These are phyloP conservation scores for Gonioctena quinquepunctata DNA, from an alignment of 1,140 invertebrate species.

Conservation along the genomic window DNA sequence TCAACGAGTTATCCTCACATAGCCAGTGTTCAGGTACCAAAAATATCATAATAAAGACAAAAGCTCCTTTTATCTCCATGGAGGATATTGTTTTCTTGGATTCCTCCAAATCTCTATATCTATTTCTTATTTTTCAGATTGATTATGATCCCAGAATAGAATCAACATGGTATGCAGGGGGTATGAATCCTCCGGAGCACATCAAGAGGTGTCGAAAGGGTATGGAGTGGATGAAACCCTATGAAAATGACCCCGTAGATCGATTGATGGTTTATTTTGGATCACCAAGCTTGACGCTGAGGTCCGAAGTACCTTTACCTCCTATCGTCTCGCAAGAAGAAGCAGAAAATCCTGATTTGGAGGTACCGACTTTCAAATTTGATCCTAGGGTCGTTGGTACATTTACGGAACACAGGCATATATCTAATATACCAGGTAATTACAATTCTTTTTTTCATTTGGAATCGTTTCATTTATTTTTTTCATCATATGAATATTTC, in stretches of 20 bases:
- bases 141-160: conserved; percentile 76
- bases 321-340: conserved; percentile 64
- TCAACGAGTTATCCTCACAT: conserved; percentile 64
- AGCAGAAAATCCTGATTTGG: conserved; percentile 60
- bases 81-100: too few relatives aligned
- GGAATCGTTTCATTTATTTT: too few relatives aligned
- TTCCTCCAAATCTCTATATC: too few relatives aligned
- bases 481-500: too few relatives aligned
- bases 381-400: conserved; percentile 65
- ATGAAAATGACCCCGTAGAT: conserved; percentile 62
- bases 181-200: conserved; percentile 62
- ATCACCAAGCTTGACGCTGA: conserved; percentile 66
- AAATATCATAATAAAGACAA: too few relatives aligned
- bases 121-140: conserved; percentile 60
- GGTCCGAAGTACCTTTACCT: conserved; percentile 62
- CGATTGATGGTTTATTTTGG: conserved; percentile 69
- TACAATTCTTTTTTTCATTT: too few relatives aligned
- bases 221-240: conserved; percentile 51
- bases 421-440: conserved; percentile 74
- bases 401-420: conserved; percentile 60
- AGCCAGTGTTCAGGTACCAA: conserved; percentile 62
- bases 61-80: too few relatives aligned
- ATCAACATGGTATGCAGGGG: conserved; percentile 79
- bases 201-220: conserved; percentile 49
- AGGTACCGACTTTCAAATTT: conserved; percentile 61